Conservation (phyloP, 1,140 invertebrate genomes). For the Drosophila burlai region DNA sequence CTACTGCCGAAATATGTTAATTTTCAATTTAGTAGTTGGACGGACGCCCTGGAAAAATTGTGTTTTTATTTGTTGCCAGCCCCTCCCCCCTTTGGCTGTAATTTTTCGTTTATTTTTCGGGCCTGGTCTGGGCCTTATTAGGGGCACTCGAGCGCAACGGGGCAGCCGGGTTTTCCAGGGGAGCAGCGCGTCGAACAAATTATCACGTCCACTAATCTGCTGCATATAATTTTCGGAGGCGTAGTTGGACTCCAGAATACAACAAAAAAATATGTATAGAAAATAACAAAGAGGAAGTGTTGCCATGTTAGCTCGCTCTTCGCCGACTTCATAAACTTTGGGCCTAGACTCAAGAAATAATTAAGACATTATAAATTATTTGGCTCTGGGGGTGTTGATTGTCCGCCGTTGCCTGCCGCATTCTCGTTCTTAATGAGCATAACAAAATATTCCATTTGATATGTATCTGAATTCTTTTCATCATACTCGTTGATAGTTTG, state of each 20-base stretch:
- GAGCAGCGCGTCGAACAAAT: conserved; percentile 64
- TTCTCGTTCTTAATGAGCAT: conserved; percentile 68
- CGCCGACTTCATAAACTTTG: conserved; percentile 70
- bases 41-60: conserved; percentile 54
- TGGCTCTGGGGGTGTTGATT: conserved; percentile 64
- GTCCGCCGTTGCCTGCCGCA: conserved; percentile 22
- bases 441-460: conserved; percentile 75
- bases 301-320: conserved; percentile 64
- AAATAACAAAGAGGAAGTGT: conserved; percentile 67
- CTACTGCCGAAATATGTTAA: conserved; percentile 83
- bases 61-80: conserved; percentile 36
- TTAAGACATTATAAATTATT: conserved; percentile 84
- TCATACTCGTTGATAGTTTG: conserved; percentile 64
- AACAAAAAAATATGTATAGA: neutral
- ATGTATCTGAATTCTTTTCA: conserved; percentile 70
- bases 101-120: conserved; percentile 67
- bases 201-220: conserved; percentile 79
- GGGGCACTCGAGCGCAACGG: conserved; percentile 66
- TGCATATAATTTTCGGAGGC: conserved; percentile 75
- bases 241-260: conserved; percentile 18
- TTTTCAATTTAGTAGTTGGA: conserved; percentile 81
- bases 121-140: conserved; percentile 52
- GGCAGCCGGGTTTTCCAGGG: conserved; percentile 26
- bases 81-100: conserved; percentile 23
- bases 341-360: conserved; percentile 61